These are phyloP conservation scores for Corythucha ciliata DNA, from an alignment of 2,888 invertebrate genomes.

Conservation along the genomic window DNA sequence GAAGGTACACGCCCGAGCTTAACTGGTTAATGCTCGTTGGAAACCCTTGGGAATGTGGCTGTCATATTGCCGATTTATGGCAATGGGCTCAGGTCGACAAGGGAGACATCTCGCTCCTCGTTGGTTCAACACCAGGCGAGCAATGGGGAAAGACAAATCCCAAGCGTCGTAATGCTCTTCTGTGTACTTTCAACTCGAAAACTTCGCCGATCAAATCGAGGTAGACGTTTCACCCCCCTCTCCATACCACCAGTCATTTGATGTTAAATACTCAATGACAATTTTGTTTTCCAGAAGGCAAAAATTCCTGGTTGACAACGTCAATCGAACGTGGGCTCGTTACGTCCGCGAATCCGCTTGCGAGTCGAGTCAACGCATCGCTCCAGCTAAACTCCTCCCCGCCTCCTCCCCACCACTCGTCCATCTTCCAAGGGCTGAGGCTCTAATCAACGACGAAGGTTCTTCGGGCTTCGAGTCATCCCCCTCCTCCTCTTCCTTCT, in stretches of 20 bases:
- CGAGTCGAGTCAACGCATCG: slow-evolving; percentile 23
- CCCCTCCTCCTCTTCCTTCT: too few relatives aligned
- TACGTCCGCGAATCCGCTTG: slow-evolving; percentile 42
- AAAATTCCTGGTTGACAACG: slow-evolving; percentile 46
- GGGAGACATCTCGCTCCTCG: slow-evolving; percentile 53
- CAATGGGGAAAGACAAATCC: slow-evolving; percentile 51
- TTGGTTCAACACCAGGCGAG: slow-evolving; percentile 56
- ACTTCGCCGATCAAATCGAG: slow-evolving; percentile 40
- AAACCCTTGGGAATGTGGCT: slow-evolving; percentile 61
- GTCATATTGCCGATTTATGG: slow-evolving; percentile 61
- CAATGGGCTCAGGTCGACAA: slow-evolving; percentile 60
- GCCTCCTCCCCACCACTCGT: too few relatives aligned
- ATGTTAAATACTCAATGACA: too few relatives aligned
- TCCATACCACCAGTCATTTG: too few relatives aligned
- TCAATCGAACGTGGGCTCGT: slow-evolving; percentile 62
- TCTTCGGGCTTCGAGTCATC: too few relatives aligned
- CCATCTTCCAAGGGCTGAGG: too few relatives aligned
- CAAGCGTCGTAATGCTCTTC: slow-evolving; percentile 54
- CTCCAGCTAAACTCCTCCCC: slow-evolving; percentile 17
- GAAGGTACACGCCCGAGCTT: slow-evolving; percentile 47
- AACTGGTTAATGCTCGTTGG: slow-evolving; percentile 54
- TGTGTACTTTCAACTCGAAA: slow-evolving; percentile 54
- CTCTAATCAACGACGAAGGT: too few relatives aligned
- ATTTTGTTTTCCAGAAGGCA: slow-evolving; percentile 48
- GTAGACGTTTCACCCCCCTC: too few relatives aligned